These are phyloP conservation scores for Mimas tiliae DNA, from an alignment of 2,888 invertebrate species.

Conservation along the genomic window DNA sequence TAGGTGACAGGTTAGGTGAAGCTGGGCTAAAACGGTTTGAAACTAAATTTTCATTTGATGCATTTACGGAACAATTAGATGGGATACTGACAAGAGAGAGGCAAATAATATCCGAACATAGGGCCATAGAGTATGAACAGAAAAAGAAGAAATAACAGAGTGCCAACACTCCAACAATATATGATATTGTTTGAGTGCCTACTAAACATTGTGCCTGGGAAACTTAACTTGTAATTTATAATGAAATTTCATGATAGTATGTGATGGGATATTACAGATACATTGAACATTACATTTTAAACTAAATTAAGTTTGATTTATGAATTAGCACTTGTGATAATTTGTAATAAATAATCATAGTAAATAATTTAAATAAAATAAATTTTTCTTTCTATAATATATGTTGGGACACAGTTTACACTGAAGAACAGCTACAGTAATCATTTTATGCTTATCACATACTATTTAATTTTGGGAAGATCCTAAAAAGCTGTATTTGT, in stretches of 20 bases:
- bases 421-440: no score
- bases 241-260: constrained; percentile 3
- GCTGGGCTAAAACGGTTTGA: constrained; percentile 90
- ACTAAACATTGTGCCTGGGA: constrained; percentile 40
- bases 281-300: not conserved
- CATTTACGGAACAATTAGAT: constrained; percentile 89
- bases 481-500: no score
- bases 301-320: no score
- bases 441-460: no score
- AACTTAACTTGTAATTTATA: not conserved
- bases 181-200: constrained; percentile 79
- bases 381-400: no score
- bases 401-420: no score
- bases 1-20: constrained; percentile 88
- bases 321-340: no score
- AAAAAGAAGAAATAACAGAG: constrained; percentile 74
- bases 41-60: constrained; percentile 92
- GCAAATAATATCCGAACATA: constrained; percentile 71
- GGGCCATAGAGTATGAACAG: constrained; percentile 71
- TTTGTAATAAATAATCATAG: no score
- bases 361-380: no score
- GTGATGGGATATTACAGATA: not conserved
- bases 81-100: constrained; percentile 76
- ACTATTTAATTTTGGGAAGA: no score
- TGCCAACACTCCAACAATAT: constrained; percentile 72